Evolutionary conservation across 23 tunicate species (phyloP).

Genomic region (Ciona savignyi): DNA sequence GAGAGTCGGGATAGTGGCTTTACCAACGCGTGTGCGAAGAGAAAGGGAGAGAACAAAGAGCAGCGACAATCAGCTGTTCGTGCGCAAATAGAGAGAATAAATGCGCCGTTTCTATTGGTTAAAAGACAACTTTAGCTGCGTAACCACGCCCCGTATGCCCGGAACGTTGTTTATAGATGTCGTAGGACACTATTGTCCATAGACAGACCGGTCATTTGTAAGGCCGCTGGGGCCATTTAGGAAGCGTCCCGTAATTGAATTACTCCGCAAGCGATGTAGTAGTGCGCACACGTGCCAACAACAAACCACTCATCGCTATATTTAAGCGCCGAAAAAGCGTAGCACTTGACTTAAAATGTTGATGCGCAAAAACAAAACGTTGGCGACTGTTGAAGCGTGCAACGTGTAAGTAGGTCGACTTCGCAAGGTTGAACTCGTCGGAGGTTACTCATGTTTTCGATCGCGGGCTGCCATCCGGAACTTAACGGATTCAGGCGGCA

Average conservation of each 20-base stretch:
- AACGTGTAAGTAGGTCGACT: background rate
- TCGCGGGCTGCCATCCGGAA: slow-evolving; percentile 1
- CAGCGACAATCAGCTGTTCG: background rate
- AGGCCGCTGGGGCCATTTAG: background rate
- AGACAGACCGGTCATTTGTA: background rate
- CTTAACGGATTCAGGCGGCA: slow-evolving; percentile 1
- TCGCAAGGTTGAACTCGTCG: background rate
- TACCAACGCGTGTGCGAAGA: background rate
- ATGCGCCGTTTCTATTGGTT: background rate
- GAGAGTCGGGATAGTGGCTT: background rate
- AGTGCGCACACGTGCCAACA: background rate
- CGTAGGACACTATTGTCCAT: background rate
- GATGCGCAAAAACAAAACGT: background rate
- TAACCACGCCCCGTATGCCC: background rate
- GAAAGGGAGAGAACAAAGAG: background rate
- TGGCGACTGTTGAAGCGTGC: background rate
- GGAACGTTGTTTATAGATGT: background rate
- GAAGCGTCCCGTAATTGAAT: background rate
- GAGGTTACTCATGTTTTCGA: background rate
- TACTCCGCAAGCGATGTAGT: background rate
- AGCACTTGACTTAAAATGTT: background rate
- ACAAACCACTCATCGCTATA: background rate
- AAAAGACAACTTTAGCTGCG: background rate
- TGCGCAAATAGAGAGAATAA: background rate
- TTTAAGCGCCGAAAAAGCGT: background rate